Percentiles rank a stretch among this genome's conserved stretches.
Conservation (phyloP, 2,888 invertebrate species). For the Allolobophora icterica region DNA sequence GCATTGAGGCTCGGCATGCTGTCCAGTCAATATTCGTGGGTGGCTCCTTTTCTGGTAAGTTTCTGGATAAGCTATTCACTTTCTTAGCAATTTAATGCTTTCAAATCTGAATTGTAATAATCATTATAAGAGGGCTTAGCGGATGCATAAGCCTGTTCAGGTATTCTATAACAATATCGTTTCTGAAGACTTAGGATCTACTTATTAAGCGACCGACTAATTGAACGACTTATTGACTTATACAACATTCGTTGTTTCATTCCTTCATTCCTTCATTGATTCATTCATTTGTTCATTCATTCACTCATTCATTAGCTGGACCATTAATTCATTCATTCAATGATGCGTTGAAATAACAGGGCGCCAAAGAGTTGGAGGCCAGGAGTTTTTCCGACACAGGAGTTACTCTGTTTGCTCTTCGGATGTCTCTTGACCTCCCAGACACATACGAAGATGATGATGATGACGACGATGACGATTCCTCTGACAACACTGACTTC, state of each 20-base stretch:
- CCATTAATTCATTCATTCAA: background rate
- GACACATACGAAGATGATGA: background rate
- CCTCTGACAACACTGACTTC: background rate
- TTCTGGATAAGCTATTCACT: too few relatives aligned
- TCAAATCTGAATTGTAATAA: too few relatives aligned
- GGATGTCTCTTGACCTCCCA: constrained; percentile 9
- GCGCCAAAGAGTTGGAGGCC: constrained; percentile 35
- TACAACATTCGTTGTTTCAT: too few relatives aligned
- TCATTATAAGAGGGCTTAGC: too few relatives aligned
- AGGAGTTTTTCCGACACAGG: constrained; percentile 38
- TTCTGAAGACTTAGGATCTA: too few relatives aligned
- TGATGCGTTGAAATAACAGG: background rate
- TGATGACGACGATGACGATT: background rate
- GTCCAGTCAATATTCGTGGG: constrained; percentile 58
- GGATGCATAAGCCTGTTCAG: too few relatives aligned
- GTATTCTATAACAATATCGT: too few relatives aligned
- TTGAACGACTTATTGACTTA: too few relatives aligned
- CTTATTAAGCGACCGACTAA: too few relatives aligned
- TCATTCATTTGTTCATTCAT: background rate
- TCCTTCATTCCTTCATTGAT: too few relatives aligned
- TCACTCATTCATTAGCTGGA: background rate
- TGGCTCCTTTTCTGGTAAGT: constrained; percentile 58
- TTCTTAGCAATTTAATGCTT: too few relatives aligned
- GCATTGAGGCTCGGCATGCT: constrained; percentile 58
- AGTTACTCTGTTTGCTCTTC: constrained; percentile 41